phyloP scores from a whole-genome alignment of 2,888 invertebrate species.

The Drosophila cognata region DNA sequence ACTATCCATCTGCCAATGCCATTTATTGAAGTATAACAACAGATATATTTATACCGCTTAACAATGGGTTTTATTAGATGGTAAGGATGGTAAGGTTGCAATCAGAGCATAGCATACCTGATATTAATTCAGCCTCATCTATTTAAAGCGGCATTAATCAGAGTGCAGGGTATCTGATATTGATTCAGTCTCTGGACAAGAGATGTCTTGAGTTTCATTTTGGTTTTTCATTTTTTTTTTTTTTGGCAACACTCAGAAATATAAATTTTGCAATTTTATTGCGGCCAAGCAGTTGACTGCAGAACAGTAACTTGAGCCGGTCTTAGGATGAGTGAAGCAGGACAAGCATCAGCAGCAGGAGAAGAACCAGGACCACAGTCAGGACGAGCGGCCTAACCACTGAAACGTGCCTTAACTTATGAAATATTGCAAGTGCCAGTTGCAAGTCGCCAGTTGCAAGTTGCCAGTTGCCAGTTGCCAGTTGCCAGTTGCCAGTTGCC shows the following conservation, averaged over 20 bases:
- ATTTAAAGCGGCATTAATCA: not conserved
- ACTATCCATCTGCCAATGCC: not conserved
- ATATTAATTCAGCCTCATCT: not conserved
- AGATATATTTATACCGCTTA: not conserved
- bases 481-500: too few species aligned
- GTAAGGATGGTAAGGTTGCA: not conserved
- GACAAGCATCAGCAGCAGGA: slow-evolving; percentile 1
- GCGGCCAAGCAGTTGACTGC: slow-evolving; percentile 64
- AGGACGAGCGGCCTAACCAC: slow-evolving; percentile 63
- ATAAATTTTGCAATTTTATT: slow-evolving; percentile 74
- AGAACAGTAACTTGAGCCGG: slow-evolving; percentile 38
- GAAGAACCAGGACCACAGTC: not conserved
- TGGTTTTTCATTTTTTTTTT: not conserved
- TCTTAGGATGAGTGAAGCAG: slow-evolving; percentile 22
- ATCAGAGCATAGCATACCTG: not conserved
- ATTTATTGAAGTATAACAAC: not conserved
- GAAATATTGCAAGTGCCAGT: slow-evolving; percentile 66
- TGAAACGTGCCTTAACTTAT: slow-evolving; percentile 77
- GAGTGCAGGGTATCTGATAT: slow-evolving; percentile 11
- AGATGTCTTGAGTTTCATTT: not conserved
- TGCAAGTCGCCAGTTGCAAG: slow-evolving; percentile 27
- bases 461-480: too few species aligned
- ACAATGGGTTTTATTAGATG: not conserved
- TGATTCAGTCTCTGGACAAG: not conserved
- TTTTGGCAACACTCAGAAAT: slow-evolving; percentile 60